Evolutionary conservation across 2,797 vertebrate species (phyloP).

Genomic region (Agapornis canus): DNA sequence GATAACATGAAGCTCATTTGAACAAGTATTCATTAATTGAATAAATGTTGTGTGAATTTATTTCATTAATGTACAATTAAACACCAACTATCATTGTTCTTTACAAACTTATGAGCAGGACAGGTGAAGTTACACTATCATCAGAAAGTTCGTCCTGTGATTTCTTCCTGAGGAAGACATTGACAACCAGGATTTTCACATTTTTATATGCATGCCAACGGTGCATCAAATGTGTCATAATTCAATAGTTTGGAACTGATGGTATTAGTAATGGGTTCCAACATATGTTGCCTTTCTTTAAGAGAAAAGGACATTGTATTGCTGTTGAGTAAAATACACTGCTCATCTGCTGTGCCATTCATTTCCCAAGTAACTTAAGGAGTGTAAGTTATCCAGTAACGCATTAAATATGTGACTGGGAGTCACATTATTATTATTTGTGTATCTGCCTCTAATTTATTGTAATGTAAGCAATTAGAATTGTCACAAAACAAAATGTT

Average conservation of each 20-base stretch:
- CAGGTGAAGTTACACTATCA: neutral
- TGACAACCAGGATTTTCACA: neutral
- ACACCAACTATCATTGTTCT: neutral
- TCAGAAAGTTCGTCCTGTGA: neutral
- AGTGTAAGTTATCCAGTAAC: neutral
- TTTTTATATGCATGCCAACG: neutral
- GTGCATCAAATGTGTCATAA: neutral
- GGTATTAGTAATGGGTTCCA: neutral
- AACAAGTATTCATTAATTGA: slow-evolving; percentile 41
- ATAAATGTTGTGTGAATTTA: slow-evolving; percentile 17
- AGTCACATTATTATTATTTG: neutral
- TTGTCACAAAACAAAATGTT: neutral
- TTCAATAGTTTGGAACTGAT: neutral
- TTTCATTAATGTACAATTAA: slow-evolving; percentile 18
- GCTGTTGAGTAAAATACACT: neutral
- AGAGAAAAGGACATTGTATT: neutral
- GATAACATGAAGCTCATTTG: neutral
- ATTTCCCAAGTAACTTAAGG: neutral
- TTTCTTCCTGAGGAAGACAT: neutral
- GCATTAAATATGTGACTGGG: neutral
- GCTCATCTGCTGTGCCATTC: neutral
- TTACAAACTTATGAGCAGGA: neutral
- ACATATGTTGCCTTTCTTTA: neutral
- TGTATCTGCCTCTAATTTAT: neutral
- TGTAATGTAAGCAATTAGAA: neutral